Base-by-base conservation (phyloP, 2,113 vertebrate genomes). In the Pteropus alecto region DNA sequence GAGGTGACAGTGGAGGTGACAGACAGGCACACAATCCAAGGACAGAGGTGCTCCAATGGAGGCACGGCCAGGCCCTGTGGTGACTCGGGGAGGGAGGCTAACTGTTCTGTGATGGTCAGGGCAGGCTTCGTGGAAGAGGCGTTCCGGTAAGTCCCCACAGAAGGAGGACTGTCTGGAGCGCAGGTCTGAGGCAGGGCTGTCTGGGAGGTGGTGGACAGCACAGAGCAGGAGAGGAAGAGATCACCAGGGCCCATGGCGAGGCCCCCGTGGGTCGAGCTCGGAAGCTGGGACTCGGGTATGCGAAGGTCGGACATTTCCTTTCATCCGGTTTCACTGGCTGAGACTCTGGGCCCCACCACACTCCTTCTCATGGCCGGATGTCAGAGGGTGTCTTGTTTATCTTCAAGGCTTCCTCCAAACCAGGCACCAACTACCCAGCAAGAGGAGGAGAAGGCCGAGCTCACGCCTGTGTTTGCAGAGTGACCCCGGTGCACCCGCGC, bases 61-160 rank as follows among this genome's bases (percentile, higher is more conserved):
- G 46, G 6, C 6, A 1, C 13, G 13, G 9, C 46, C 46, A n/a
- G 41, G 56, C 33, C 41, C 46, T 13, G 0, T 0, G 19, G 24
- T 38, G 12, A 33, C 7, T 3, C 38, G 35, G 54, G 3, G 4
- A 65, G 2, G 48, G 60, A 33, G 1, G 13, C 33, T 13, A 16
- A 12, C 41, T 88, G 38, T 0, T 33, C 38, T 9, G 4, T n/a
- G 38, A 30, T 15, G 7, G 33, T 38, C 91, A 65, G 16, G 28
- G 35, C 28, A 6, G 3, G 11, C 63, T 60, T 83, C 74, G 0
- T 0, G 24, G 16, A 48, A n/a, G 41, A 84, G 48, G 21, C 5
- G 30, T 18, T 33, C 60, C 51, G 65, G 19, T 24, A 11, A 51
- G 43, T 51, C 56, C 30, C 63, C 65, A 3, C 41, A 78, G 24